Evolutionary conservation across 1,140 invertebrate genomes (phyloP), one percentile per base, ranked within the genome.

Genomic region (Euwallacea fornicatus): DNA sequence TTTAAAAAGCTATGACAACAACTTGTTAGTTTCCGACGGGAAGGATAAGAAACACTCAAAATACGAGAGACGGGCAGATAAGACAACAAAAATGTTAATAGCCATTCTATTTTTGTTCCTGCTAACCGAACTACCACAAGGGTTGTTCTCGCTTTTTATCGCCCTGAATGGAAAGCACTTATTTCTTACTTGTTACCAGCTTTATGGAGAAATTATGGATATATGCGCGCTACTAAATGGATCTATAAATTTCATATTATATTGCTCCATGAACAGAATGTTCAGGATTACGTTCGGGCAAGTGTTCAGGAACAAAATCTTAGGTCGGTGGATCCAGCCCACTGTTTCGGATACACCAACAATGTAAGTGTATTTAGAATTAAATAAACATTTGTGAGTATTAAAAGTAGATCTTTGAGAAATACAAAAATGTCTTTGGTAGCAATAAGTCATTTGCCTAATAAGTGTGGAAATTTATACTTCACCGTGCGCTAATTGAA

Each of bases 251-350:
- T 98, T 98, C 80, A 90, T 98, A 53, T 85, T 98, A 7, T 98
- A 98, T 80, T 97, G 95, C 75, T 89, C 91, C 41, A 98, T 98
- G 96, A 95, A 93, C 50, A 86, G 92, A 56, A 95, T 97, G 84
- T 98, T 98, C 81, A 85, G 96, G 10, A 87, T 89, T 55, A 96
- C 94, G 0, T 97, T 97, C 78, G 87, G 89, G 3, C 87, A 89
- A 67, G 77, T 95, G 44, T 92, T 96, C 73, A 79, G 78, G 58
- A 77, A 78, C 16, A 82, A 78, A 73, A 81, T 83, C 64, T 74
- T 82, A 11, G 73, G 69, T n/a, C 81, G 79, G 63, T 82, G 79
- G 78, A 70, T 56, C 7, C 55, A 61, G 41, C 59, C 63, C 9
- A 50, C 50, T n/a, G 59, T 46, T 16, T 72, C 70, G 41, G 70